A percentile compares a stretch with the other conserved stretches of the same genome.
Conservation (phyloP, 2,888 invertebrate genomes). For the Apodemia duryi region DNA sequence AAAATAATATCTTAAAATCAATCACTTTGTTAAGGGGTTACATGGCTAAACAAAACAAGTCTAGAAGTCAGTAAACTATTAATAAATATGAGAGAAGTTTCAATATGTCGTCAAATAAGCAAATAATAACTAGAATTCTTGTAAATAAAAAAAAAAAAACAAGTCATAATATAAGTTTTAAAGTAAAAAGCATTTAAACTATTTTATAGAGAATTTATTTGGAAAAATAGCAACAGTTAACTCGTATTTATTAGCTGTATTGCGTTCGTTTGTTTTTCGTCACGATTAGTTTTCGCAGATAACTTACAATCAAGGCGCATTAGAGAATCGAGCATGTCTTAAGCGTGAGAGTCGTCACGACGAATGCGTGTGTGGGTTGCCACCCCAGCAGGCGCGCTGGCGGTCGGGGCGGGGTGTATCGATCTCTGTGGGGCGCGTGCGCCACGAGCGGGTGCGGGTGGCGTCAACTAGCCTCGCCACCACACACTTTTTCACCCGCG, state of each 20-base stretch:
- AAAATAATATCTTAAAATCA: too few relatives aligned
- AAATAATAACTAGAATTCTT: too few relatives aligned
- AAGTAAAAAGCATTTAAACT: too few relatives aligned
- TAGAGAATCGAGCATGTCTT: constrained; percentile 42
- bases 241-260: not conserved
- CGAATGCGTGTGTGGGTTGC: constrained; percentile 42
- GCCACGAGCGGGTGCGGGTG: constrained; percentile 52
- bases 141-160: too few relatives aligned
- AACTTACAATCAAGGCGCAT: constrained; percentile 50
- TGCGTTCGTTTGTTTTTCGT: constrained; percentile 18
- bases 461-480: constrained; percentile 49
- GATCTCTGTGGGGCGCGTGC: constrained; percentile 72
- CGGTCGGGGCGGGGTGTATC: constrained; percentile 72
- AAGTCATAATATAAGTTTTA: too few relatives aligned
- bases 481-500: constrained; percentile 46
- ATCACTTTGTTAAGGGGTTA: too few relatives aligned
- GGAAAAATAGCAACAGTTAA: not conserved
- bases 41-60: too few relatives aligned
- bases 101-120: too few relatives aligned
- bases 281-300: constrained; percentile 19
- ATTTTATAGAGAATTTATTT: too few relatives aligned
- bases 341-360: constrained; percentile 41
- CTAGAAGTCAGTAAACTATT: too few relatives aligned
- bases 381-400: constrained; percentile 49
- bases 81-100: too few relatives aligned